phyloP scores from a whole-genome alignment of 2,113 vertebrate species.

The Hemicordylus capensis region DNA sequence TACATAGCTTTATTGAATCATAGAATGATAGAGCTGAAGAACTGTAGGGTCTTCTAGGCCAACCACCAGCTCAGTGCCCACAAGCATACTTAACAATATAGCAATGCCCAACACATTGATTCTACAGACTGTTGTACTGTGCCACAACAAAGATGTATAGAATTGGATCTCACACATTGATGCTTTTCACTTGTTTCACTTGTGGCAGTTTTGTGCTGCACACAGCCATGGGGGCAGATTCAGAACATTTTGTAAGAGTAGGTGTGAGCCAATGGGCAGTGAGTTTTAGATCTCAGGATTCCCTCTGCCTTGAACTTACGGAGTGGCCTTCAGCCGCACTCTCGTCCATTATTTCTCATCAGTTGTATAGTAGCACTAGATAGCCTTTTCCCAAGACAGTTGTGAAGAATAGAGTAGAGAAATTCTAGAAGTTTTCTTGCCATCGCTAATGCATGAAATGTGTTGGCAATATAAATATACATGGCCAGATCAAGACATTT shows the following conservation, averaged over 20 bases:
- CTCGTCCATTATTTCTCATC: no score
- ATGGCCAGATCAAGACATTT: neutral
- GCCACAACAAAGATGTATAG: neutral
- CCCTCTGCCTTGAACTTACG: no score
- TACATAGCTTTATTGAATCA: no score
- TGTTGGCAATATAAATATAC: neutral
- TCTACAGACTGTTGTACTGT: neutral
- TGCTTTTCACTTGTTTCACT: neutral
- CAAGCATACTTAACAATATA: no score
- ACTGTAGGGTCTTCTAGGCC: no score
- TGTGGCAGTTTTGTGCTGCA: neutral
- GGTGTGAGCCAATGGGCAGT: neutral
- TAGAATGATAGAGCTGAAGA: no score
- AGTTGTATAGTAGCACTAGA: no score
- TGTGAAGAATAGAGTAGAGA: neutral
- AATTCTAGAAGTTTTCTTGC: no score
- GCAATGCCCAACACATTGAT: neutral
- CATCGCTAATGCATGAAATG: neutral
- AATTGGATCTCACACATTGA: neutral
- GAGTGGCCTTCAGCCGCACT: no score
- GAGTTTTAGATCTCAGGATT: neutral
- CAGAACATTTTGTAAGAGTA: neutral
- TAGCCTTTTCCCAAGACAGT: neutral
- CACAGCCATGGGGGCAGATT: neutral
- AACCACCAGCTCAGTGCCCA: no score